Evolutionary conservation across 2,888 invertebrate species (phyloP).

Genomic region (Adela reaumurella): DNA sequence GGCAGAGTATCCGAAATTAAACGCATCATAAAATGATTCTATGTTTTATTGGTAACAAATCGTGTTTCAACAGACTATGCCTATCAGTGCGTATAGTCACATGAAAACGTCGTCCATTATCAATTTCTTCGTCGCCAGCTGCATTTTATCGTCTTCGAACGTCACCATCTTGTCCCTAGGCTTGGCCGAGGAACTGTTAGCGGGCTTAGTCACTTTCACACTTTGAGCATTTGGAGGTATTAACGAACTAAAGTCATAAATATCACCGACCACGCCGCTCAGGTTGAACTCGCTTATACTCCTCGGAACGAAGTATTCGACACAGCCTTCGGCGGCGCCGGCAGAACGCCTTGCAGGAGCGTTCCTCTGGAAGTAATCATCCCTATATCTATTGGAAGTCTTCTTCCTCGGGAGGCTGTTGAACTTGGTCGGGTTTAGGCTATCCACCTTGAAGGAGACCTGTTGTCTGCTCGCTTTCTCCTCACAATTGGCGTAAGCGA

Average conservation of each 20-base stretch:
- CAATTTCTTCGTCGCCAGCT: slow-evolving; percentile 33
- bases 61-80: neutral
- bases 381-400: slow-evolving; percentile 25
- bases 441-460: slow-evolving; percentile 37
- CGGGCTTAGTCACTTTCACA: slow-evolving; percentile 18
- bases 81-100: slow-evolving; percentile 35
- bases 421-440: slow-evolving; percentile 43
- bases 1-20: no score
- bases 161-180: slow-evolving; percentile 76
- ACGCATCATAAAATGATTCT: neutral
- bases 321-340: slow-evolving; percentile 59
- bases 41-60: neutral
- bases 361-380: slow-evolving; percentile 60
- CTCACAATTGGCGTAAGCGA: slow-evolving; percentile 19
- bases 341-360: slow-evolving; percentile 63
- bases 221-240: slow-evolving; percentile 15
- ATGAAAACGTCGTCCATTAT: slow-evolving; percentile 72
- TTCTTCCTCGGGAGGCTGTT: slow-evolving; percentile 55
- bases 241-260: slow-evolving; percentile 19
- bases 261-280: slow-evolving; percentile 52
- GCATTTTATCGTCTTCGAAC: slow-evolving; percentile 69
- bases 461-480: slow-evolving; percentile 23
- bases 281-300: slow-evolving; percentile 82
- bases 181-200: slow-evolving; percentile 30
- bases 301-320: slow-evolving; percentile 81